Base-by-base conservation (phyloP, 2,113 vertebrate species). In the Phaethornis superciliosus region DNA sequence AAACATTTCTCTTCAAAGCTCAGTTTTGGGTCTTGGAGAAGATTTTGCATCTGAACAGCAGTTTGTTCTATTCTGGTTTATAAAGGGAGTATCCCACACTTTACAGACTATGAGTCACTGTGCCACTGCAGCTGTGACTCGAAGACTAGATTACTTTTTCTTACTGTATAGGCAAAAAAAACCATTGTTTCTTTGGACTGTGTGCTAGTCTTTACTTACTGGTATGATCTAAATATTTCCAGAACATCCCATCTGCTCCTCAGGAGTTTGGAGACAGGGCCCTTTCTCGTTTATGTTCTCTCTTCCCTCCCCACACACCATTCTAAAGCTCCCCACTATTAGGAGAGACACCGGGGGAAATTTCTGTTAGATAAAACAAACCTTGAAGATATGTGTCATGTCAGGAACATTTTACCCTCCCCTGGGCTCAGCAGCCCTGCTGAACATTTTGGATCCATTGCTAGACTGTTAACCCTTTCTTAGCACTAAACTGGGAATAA, bases 71-170 rank as follows among this genome's bases (percentile, higher is more conserved):
- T 58, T 89, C 56, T 27, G 33, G 83, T 89, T 94, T 77, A 74
- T 21, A 85, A 91, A 88, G 85, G 93, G 93, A 91, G 89, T 72
- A 96, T 87, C 96, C 93, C 85, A 86, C 52, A 88, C 82, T 97
- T 91, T 27, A 60, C 65, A 91, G 85, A 58, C 60, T 68, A 30
- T 94, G 96, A 96, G 88, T 97, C 93, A 96, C 89, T 37, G 63
- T 37, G 52, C 56, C 94, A 85, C 22, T 90, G 82, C 91, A 94
- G 94, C 93, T 95, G 82, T 82, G 85, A 72, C 87, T 94, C 37
- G 17, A 46, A 93, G 88, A 83, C 71, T 20, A 81, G 65, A 44
- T 44, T 49, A 26, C 17, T 6, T 59, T 22, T 89, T 71, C 60
- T 76, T 93, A 77, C 68, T 8, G 1, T 83, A 83, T 59, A 93